These are phyloP conservation scores for Olivierus martensii DNA, from an alignment of 1,140 invertebrate species.

Conservation along the genomic window DNA sequence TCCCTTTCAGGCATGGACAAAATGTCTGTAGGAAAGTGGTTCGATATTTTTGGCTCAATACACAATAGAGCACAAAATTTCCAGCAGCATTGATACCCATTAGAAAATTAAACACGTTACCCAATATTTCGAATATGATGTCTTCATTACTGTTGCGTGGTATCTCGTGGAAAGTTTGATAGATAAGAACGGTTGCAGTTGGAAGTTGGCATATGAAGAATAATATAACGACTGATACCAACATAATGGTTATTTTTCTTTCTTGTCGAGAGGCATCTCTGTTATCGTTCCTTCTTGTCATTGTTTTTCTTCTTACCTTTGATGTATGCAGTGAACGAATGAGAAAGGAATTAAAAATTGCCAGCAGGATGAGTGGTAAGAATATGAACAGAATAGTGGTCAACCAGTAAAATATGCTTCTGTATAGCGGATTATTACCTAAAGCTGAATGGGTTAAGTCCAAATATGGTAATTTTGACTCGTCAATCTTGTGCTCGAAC, in stretches of 20 bases:
- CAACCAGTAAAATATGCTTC: conserved; percentile 48
- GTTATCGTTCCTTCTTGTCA: conserved; percentile 32
- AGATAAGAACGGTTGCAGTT: conserved; percentile 41
- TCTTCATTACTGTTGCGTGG: conserved; percentile 23
- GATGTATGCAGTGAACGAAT: conserved; percentile 48
- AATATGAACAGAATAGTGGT: conserved; percentile 47
- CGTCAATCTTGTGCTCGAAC: conserved; percentile 41
- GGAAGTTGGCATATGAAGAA: conserved; percentile 60
- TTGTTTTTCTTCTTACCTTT: conserved; percentile 34
- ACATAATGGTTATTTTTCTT: conserved; percentile 56
- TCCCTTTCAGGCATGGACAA: conserved; percentile 31
- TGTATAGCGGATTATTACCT: conserved; percentile 41
- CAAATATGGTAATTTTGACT: conserved; percentile 14
- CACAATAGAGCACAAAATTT: conserved; percentile 64
- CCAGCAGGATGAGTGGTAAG: conserved; percentile 47
- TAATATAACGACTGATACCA: conserved; percentile 57
- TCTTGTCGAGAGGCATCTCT: conserved; percentile 37
- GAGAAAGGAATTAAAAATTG: conserved; percentile 54
- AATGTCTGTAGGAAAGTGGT: conserved; percentile 51
- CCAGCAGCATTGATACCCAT: conserved; percentile 50
- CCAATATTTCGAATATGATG: conserved; percentile 37
- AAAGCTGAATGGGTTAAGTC: conserved; percentile 23
- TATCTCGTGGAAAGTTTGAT: conserved; percentile 33
- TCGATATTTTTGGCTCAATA: conserved; percentile 58
- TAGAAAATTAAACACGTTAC: conserved; percentile 58